Conservation (phyloP, 2,888 invertebrate species). For the Tineola bisselliella region DNA sequence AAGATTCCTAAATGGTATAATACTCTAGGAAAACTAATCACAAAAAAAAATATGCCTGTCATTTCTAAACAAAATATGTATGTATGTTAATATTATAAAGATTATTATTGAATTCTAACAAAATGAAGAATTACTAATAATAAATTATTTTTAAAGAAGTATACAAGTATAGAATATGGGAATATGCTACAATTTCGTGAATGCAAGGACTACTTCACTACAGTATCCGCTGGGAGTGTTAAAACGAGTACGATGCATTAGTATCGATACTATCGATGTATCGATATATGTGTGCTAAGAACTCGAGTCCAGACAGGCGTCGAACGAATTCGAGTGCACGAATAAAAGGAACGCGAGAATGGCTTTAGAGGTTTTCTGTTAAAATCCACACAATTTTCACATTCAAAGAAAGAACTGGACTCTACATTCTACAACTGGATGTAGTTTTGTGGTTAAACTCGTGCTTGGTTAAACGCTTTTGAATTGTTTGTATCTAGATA, state of each 20-base stretch:
- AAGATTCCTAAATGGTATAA: too few species aligned
- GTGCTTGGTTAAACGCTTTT: neutral
- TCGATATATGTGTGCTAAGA: constrained; percentile 5
- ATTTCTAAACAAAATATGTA: too few species aligned
- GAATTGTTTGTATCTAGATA: neutral
- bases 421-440: neutral
- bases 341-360: neutral
- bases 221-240: neutral
- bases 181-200: too few species aligned
- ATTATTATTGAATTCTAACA: too few species aligned
- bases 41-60: too few species aligned
- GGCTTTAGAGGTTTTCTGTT: constrained; percentile 2
- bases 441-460: neutral
- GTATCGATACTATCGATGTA: constrained; percentile 1
- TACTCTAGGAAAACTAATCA: too few species aligned
- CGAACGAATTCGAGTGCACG: constrained; percentile 2
- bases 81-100: too few species aligned
- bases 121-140: too few species aligned
- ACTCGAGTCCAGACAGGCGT: neutral
- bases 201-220: neutral
- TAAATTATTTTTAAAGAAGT: too few species aligned
- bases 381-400: neutral
- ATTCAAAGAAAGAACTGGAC: neutral
- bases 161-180: too few species aligned
- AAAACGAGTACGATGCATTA: constrained; percentile 10